Base-by-base conservation (phyloP, 2,113 vertebrate genomes). In the Eulemur rufifrons region DNA sequence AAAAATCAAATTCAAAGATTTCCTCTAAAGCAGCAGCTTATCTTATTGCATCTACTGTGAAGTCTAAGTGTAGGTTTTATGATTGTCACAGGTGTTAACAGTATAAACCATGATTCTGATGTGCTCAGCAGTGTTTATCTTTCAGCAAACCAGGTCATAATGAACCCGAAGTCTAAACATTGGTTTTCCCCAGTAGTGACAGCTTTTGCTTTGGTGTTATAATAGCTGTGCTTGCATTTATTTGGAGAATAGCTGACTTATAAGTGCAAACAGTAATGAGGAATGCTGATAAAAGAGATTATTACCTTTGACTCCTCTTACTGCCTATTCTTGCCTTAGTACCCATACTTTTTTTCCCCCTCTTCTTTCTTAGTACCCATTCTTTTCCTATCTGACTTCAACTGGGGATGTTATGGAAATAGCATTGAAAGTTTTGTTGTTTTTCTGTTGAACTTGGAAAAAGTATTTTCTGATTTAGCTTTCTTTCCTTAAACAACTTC, bases 391-490 rank as follows among this genome's bases (percentile, higher is more conserved):
- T 39, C 8, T 37, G 25, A 77, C 37, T 86, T 95, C 54, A 78
- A n/a, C 69, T 56, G 45, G 54, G 39, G 80, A 13, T 93, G 21
- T 80, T 81, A 64, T 23, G 6, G 5, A 84, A 25, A 81, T 69
- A 45, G 39, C 81, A 92, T 3, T 29, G 27, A 93, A 92, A 89
- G 34, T 77, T 95, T 27, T 80, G 39, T 78, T 95, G 50, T 21
- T 82, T 96, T 94, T 76, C 52, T 84, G 4, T 50, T 77, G 63
- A 94, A 80, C 25, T 77, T 91, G 45, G 64, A 80, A 68, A 87
- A 94, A 15, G 1, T 68, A 45, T 81, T 82, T 69, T 92, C 63
- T 81, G 34, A 45, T 71, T 93, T n/a, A 45, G 32, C 8, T 37
- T 88, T 95, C 21, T 39, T 61, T 8, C 17, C 63, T 95, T 88